Conservation (phyloP, 2,113 vertebrate species). For the Cepphus grylle region DNA sequence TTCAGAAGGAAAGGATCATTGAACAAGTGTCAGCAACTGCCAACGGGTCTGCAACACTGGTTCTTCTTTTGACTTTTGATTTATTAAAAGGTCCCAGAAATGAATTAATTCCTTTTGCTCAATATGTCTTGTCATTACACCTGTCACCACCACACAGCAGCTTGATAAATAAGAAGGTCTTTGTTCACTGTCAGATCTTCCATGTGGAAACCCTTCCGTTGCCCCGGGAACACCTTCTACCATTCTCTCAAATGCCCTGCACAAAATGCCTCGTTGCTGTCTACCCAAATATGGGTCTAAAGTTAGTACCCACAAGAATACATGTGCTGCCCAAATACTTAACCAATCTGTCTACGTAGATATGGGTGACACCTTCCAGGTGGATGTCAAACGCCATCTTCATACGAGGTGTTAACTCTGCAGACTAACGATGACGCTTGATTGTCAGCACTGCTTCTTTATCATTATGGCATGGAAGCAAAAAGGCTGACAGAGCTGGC, state of each 20-base stretch:
- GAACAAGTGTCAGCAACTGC: constrained; percentile 17
- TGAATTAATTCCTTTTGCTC: neutral
- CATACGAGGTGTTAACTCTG: neutral
- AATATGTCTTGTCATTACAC: neutral
- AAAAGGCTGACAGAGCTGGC: neutral
- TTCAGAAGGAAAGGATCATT: constrained; percentile 27
- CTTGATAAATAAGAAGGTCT: neutral
- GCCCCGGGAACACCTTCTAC: neutral
- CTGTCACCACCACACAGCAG: neutral
- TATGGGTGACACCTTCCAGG: neutral
- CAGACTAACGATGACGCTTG: neutral
- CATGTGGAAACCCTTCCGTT: neutral
- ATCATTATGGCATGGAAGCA: neutral
- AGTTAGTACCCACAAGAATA: neutral
- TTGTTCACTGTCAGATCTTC: neutral
- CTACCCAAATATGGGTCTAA: neutral
- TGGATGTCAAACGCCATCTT: neutral
- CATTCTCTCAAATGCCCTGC: accelerated
- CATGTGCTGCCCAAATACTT: neutral
- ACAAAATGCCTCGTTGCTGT: neutral
- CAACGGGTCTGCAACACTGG: neutral
- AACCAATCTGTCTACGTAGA: neutral
- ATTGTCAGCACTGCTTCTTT: neutral
- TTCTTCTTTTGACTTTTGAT: constrained; percentile 13
- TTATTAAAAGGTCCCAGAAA: constrained; percentile 19